These are phyloP conservation scores for Sebastes minor DNA, from an alignment of 2,797 vertebrate species.

Conservation along the genomic window DNA sequence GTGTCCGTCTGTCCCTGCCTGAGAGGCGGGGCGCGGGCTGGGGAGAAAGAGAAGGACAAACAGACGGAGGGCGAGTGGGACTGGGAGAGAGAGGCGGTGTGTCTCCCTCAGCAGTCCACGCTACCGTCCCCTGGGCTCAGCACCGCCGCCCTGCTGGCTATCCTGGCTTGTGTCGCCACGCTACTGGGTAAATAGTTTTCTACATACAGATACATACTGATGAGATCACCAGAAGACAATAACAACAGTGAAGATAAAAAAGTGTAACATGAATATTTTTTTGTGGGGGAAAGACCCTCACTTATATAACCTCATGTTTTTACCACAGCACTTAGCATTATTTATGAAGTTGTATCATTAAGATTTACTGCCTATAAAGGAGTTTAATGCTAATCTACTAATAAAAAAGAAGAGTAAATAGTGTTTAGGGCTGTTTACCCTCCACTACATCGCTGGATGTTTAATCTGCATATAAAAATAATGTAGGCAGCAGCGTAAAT, in stretches of 20 bases:
- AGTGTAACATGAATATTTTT: neutral
- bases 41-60: constrained; percentile 79
- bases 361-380: constrained; percentile 30
- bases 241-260: neutral
- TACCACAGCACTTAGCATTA: constrained; percentile 11
- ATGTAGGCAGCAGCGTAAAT: constrained; percentile 61
- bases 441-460: constrained; percentile 48
- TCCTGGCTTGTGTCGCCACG: constrained; percentile 90
- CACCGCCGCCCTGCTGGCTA: constrained; percentile 90
- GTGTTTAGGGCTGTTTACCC: constrained; percentile 63
- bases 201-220: neutral
- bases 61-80: constrained; percentile 76
- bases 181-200: constrained; percentile 84
- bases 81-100: constrained; percentile 83
- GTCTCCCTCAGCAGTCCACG: constrained; percentile 82
- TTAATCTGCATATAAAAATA: constrained; percentile 73
- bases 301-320: constrained; percentile 12
- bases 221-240: neutral
- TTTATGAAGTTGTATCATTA: constrained; percentile 33
- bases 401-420: constrained; percentile 60
- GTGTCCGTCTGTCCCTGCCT: constrained; percentile 91
- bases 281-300: neutral
- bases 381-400: constrained; percentile 59
- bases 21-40: constrained; percentile 84
- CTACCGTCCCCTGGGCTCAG: constrained; percentile 89